Percentiles rank a stretch among this genome's conserved stretches.
Conservation (phyloP, 1,140 invertebrate species). For the Listronotus bonariensis region DNA sequence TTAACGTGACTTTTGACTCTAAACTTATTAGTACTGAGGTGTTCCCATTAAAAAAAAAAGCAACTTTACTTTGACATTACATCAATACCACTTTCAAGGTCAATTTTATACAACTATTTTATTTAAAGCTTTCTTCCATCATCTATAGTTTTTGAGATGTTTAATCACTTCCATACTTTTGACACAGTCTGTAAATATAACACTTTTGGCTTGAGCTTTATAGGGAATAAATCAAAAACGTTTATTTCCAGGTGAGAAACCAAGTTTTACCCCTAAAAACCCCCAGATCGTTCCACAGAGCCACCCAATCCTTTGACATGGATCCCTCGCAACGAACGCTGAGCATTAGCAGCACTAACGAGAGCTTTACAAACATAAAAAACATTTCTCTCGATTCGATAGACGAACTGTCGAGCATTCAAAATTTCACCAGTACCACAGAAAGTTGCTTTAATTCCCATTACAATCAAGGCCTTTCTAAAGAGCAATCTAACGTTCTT, state of each 20-base stretch:
- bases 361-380: conserved; percentile 53
- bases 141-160: too few species aligned
- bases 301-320: conserved; percentile 24
- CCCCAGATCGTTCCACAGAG: conserved; percentile 53
- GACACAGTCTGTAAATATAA: too few species aligned
- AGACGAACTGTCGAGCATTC: conserved; percentile 50
- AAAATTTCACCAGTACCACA: conserved; percentile 46
- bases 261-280: conserved; percentile 50
- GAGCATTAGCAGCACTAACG: conserved; percentile 47
- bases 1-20: too few species aligned
- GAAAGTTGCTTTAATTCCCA: conserved; percentile 54
- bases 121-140: too few species aligned
- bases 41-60: too few species aligned
- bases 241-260: conserved; percentile 23
- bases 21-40: too few species aligned
- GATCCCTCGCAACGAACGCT: conserved; percentile 42
- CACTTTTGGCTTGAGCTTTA: too few species aligned
- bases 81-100: too few species aligned
- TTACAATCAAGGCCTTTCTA: conserved; percentile 43
- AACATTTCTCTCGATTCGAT: conserved; percentile 52
- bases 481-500: conserved; percentile 13
- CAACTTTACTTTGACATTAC: too few species aligned
- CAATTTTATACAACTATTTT: too few species aligned
- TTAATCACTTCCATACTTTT: too few species aligned
- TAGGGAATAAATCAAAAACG: too few species aligned